A percentile compares a stretch with the other conserved stretches of the same genome.
Conservation (phyloP, 2,888 invertebrate species). For the Brachyptera risi region DNA sequence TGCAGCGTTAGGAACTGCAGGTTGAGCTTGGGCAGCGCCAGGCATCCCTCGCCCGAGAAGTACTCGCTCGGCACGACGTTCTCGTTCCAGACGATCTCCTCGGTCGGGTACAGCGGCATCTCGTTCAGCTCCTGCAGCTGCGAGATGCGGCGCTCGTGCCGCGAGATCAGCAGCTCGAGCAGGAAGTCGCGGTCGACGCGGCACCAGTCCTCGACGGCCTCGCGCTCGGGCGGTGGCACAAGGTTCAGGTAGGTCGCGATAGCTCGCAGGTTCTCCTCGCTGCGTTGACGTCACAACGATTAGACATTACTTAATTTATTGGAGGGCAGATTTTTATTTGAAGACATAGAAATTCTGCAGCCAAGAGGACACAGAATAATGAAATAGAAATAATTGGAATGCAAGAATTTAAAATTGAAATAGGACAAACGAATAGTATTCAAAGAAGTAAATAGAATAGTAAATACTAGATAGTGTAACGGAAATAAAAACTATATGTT, state of each 20-base stretch:
- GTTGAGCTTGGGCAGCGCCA: conserved; percentile 96
- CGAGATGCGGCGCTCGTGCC: conserved; percentile 84
- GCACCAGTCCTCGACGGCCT: conserved; percentile 67
- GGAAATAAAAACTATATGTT: too few relatives aligned
- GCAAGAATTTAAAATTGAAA: too few relatives aligned
- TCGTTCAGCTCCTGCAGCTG: conserved; percentile 93
- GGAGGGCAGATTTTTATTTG: too few relatives aligned
- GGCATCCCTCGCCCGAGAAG: conserved; percentile 90
- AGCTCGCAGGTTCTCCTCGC: conserved; percentile 72
- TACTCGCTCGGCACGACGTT: conserved; percentile 97
- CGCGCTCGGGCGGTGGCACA: conserved; percentile 70
- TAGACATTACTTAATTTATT: not conserved
- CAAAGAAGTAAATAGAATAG: too few relatives aligned
- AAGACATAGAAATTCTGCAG: too few relatives aligned
- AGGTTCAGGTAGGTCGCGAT: conserved; percentile 85
- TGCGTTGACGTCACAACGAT: conserved; percentile 40
- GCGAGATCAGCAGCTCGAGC: conserved; percentile 78
- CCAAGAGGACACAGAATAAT: too few relatives aligned
- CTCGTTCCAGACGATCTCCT: conserved; percentile 98
- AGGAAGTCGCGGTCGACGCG: conserved; percentile 77
- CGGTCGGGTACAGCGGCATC: conserved; percentile 98
- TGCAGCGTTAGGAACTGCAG: conserved; percentile 97
- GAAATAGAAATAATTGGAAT: too few relatives aligned
- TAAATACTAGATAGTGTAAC: too few relatives aligned
- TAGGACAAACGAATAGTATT: too few relatives aligned